Percentiles rank a stretch among this genome's conserved stretches.
phyloP scores from a whole-genome alignment of 2,888 invertebrate species.

The Tholera decimalis region DNA sequence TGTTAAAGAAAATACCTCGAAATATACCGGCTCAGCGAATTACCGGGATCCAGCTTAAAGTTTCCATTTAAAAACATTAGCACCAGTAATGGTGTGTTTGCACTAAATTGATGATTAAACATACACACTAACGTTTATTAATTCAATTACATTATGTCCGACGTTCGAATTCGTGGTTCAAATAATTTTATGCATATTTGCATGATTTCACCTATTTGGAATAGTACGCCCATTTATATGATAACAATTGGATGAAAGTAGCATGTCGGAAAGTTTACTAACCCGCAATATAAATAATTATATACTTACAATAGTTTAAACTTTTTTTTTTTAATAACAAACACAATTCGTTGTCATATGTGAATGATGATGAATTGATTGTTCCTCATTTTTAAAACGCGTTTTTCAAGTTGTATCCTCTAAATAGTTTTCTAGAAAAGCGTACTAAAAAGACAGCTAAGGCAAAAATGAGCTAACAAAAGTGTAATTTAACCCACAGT shows the following conservation, averaged over 20 bases:
- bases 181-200: conserved; percentile 32
- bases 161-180: conserved; percentile 33
- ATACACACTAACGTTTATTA: conserved; percentile 49
- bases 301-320: too few relatives aligned
- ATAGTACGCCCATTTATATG: not conserved
- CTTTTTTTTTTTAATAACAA: too few relatives aligned
- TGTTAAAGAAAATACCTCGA: conserved; percentile 42
- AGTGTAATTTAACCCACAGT: conserved; percentile 29
- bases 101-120: conserved; percentile 59
- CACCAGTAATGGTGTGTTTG: conserved; percentile 55
- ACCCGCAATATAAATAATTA: too few relatives aligned
- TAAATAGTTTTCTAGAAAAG: too few relatives aligned
- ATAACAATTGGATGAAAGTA: too few relatives aligned
- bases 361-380: too few relatives aligned
- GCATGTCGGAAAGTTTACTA: too few relatives aligned
- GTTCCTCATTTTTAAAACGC: too few relatives aligned
- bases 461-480: too few relatives aligned
- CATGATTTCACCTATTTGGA: conserved; percentile 7
- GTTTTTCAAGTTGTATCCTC: too few relatives aligned
- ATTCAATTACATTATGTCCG: conserved; percentile 55
- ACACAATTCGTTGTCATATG: too few relatives aligned
- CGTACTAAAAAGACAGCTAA: too few relatives aligned
- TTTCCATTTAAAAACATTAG: conserved; percentile 60
- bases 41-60: conserved; percentile 43
- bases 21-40: conserved; percentile 47